A percentile compares a stretch with the other conserved stretches of the same genome.
Evolutionary conservation across 2,797 vertebrate genomes (phyloP).

Genomic region (Molossus molossus): DNA sequence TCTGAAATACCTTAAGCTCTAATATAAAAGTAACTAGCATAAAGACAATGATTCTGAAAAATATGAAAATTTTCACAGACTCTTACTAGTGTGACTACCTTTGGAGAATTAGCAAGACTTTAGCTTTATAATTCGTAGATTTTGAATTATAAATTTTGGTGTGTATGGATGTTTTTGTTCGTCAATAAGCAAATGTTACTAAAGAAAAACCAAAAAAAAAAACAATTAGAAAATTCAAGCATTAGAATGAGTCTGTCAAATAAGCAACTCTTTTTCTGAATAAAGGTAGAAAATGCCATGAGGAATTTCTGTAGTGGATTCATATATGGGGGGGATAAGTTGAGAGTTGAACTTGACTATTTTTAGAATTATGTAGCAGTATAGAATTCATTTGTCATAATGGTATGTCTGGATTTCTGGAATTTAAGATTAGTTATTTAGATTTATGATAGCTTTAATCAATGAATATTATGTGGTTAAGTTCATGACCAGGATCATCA

Average conservation of each 20-base stretch:
- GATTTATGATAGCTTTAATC: not conserved
- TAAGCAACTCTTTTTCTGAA: not conserved
- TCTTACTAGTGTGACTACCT: not conserved
- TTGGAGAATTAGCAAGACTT: slow-evolving; percentile 11
- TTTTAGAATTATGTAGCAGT: slow-evolving; percentile 20
- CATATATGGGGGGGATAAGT: not conserved
- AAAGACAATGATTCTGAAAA: slow-evolving; percentile 38
- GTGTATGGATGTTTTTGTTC: not conserved
- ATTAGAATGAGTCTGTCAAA: not conserved
- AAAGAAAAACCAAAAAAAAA: not conserved
- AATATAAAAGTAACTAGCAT: not conserved
- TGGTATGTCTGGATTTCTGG: not conserved
- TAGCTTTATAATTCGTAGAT: slow-evolving; percentile 13
- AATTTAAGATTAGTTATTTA: slow-evolving; percentile 42
- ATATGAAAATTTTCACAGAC: not conserved
- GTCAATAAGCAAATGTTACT: not conserved
- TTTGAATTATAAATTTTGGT: slow-evolving; percentile 38
- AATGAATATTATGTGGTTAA: not conserved
- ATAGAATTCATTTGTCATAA: not conserved
- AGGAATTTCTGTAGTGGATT: not conserved
- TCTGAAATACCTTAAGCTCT: slow-evolving; percentile 48
- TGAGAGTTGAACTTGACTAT: not conserved
- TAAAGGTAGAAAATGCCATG: not conserved
- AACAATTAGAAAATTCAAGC: not conserved
- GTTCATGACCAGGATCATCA: not conserved